Conservation (phyloP, 2,797 vertebrate genomes). For the Sphaeramia orbicularis region DNA sequence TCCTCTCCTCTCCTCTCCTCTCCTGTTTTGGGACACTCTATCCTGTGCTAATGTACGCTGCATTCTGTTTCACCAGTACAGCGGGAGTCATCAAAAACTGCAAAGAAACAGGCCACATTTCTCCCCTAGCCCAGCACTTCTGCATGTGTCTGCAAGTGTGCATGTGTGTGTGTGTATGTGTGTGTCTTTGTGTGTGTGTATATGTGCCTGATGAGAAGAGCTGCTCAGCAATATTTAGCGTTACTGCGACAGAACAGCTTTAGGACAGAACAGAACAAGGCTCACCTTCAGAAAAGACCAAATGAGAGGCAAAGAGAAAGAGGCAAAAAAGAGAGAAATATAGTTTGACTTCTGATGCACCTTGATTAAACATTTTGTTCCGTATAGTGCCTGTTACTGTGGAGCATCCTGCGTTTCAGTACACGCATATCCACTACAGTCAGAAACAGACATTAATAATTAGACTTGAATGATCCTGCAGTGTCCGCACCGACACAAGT, state of each 20-base stretch:
- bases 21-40: conserved; percentile 69
- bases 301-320: conserved; percentile 51
- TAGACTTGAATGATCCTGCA: too few species aligned
- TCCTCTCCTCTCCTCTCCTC: conserved; percentile 42
- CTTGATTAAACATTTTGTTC: conserved; percentile 35
- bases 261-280: conserved; percentile 74
- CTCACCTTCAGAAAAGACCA: conserved; percentile 73
- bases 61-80: conserved; percentile 82
- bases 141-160: conserved; percentile 71
- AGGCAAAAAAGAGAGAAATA: conserved; percentile 34
- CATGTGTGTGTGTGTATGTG: conserved; percentile 33
- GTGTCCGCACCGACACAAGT: too few species aligned
- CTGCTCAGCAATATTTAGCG: conserved; percentile 84
- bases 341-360: conserved; percentile 47
- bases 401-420: too few species aligned
- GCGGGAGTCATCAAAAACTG: conserved; percentile 84
- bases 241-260: conserved; percentile 81
- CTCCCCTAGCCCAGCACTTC: conserved; percentile 83
- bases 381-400: not conserved
- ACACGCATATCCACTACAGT: too few species aligned
- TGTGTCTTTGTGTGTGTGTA: conserved; percentile 26
- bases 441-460: too few species aligned
- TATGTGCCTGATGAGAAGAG: conserved; percentile 75
- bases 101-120: conserved; percentile 82
- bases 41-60: conserved; percentile 80